Evolutionary conservation across 2,797 vertebrate genomes (phyloP), one percentile per base, ranked within the genome.

Genomic region (Chrosomus eos): DNA sequence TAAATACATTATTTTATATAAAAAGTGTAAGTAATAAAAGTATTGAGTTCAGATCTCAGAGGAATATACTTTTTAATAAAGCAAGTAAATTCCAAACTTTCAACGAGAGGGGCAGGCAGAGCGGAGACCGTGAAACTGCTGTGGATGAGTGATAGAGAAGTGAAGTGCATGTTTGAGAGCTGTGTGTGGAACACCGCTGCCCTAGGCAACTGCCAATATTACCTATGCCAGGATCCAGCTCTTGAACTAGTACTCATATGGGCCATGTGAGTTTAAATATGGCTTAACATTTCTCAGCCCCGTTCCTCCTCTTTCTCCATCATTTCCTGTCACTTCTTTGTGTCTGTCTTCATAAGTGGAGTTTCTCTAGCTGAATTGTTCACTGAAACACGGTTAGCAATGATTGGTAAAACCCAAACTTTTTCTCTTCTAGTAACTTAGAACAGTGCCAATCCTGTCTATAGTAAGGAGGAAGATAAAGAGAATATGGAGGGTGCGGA

Each of bases 161-260:
- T 68, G 62, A 53, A 68, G 62, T 43, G 33, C 5, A 23, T 4
- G 0, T 55, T 28, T 28, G 11, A 76, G 62, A 76, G 43, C 60
- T 38, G 31, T 66, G 60, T 38, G 58, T 1, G 14, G 18, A n/a
- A 48, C 19, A 82, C 43, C 33, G 58, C 19, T 38, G 62, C 72
- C 82, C 5, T 14, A 83, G 72, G 45, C 72, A 83, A 76, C 45
- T 67, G 28, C 38, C 72, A 40, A 40, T 40, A 76, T 77, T 67
- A 31, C 62, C 73, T 53, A 31, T 55, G 43, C 72, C 72, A 66
- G 58, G 23, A 67, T 76, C 31, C 5, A 0, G 45, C 11, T 48
- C 72, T 75, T 64, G 18, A 64, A 60, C 33, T 45, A 33, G 31
- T 36, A 66, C 81, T 83, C 45, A 31, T 75, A 67, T n/a, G 19